Conservation (phyloP, 2,888 invertebrate species). For the Plutella xylostella region DNA sequence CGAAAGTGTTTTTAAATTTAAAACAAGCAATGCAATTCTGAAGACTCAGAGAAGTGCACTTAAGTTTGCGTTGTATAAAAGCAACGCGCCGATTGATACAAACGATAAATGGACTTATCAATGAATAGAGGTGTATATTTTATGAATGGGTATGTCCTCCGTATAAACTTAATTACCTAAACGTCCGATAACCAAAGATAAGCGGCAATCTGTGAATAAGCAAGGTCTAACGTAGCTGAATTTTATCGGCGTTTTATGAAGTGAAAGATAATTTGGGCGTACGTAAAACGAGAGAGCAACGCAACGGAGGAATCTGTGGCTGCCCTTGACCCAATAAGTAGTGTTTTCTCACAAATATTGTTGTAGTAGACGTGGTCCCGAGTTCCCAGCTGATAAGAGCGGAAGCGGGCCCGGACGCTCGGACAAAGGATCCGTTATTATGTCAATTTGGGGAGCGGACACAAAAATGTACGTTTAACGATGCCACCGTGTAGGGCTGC, state of each 20-base stretch:
- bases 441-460: constrained; percentile 28
- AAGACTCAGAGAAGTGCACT: no score
- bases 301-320: background rate
- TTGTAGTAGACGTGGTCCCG: constrained; percentile 38
- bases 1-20: no score
- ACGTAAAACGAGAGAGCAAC: background rate
- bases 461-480: constrained; percentile 2
- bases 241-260: background rate
- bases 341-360: constrained; percentile 13
- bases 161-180: constrained; percentile 1
- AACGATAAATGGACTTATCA: constrained; percentile 3
- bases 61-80: no score
- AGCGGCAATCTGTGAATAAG: background rate
- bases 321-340: constrained; percentile 3
- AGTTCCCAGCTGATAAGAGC: constrained; percentile 52
- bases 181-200: constrained; percentile 4
- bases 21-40: no score
- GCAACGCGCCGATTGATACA: background rate
- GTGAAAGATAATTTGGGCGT: constrained; percentile 1
- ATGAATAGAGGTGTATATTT: constrained; percentile 5
- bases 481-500: background rate
- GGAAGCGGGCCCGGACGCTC: constrained; percentile 42
- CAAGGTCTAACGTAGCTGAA: background rate
- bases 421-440: constrained; percentile 49
- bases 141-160: constrained; percentile 4